phyloP scores from a whole-genome alignment of 2,797 vertebrate species.

The Cyclura pinguis region DNA sequence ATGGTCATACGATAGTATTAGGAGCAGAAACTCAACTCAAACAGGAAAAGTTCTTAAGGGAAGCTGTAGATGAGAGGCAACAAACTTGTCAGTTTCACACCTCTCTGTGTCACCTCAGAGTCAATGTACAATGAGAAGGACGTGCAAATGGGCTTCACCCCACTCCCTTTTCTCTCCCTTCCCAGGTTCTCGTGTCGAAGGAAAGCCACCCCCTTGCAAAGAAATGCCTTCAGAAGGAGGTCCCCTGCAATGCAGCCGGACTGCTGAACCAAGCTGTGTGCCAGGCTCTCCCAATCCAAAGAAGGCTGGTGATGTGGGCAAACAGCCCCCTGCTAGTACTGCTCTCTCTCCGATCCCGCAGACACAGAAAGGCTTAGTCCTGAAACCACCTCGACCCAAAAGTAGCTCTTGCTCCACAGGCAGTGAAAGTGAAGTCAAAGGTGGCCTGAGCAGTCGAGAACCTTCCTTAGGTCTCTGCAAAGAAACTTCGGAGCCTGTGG shows the following conservation, averaged over 20 bases:
- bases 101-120: background rate
- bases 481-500: background rate
- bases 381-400: conserved; percentile 59
- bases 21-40: too few relatives aligned
- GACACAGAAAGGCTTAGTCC: background rate
- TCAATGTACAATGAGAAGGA: background rate
- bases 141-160: background rate
- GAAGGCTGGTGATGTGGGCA: accelerated
- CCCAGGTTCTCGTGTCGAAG: conserved; percentile 60
- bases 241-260: accelerated
- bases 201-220: conserved; percentile 6
- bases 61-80: too few relatives aligned
- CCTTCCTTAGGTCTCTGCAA: background rate
- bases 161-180: accelerated
- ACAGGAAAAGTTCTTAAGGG: too few relatives aligned
- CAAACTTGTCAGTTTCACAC: background rate
- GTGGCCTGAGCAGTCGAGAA: accelerated
- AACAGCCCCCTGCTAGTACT: accelerated
- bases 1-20: too few relatives aligned
- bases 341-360: accelerated
- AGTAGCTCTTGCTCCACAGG: background rate
- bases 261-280: accelerated
- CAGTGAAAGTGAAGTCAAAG: background rate
- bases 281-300: background rate
- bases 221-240: accelerated